A percentile compares a stretch with the other conserved stretches of the same genome.
Evolutionary conservation across 2,888 invertebrate genomes (phyloP).

Genomic region (Nomada ruficornis): DNA sequence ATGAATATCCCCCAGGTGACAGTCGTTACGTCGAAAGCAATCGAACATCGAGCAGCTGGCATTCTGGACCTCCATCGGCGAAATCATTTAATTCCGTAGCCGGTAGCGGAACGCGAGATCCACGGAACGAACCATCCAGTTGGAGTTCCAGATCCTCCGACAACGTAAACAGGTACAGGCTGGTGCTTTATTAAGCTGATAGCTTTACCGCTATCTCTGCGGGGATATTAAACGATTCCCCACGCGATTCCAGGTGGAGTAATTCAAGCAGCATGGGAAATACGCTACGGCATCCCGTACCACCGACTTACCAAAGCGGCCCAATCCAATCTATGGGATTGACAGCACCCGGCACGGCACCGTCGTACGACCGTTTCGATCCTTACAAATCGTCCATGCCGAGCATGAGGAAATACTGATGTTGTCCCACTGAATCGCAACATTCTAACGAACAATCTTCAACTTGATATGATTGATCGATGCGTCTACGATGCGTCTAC

Average conservation of each 20-base stretch:
- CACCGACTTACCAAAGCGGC: conserved; percentile 82
- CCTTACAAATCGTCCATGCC: conserved; percentile 82
- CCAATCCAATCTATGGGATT: conserved; percentile 82
- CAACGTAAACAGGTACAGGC: conserved; percentile 78
- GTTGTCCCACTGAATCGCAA: conserved; percentile 15
- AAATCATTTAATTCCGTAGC: conserved; percentile 82
- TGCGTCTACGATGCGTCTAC: conserved; percentile 8
- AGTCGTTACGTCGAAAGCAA: conserved; percentile 82
- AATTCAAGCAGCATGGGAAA: conserved; percentile 82
- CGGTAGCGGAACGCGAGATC: conserved; percentile 80
- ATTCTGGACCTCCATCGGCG: conserved; percentile 80
- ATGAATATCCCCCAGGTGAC: conserved; percentile 73
- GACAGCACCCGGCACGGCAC: conserved; percentile 79
- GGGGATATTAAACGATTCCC: no score
- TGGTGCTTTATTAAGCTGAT: no score
- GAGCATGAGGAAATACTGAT: conserved; percentile 82
- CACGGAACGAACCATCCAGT: conserved; percentile 79
- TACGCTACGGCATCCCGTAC: conserved; percentile 81
- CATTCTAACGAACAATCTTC: conserved; percentile 21
- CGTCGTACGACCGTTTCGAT: conserved; percentile 82
- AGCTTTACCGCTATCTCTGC: no score
- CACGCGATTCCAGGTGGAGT: conserved; percentile 76
- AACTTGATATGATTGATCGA: not conserved
- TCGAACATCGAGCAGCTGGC: conserved; percentile 81
- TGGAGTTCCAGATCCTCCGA: conserved; percentile 83